Percentiles rank a stretch among this genome's conserved stretches.
Conservation (phyloP, 2,113 vertebrate genomes). For the Macrotus californicus region DNA sequence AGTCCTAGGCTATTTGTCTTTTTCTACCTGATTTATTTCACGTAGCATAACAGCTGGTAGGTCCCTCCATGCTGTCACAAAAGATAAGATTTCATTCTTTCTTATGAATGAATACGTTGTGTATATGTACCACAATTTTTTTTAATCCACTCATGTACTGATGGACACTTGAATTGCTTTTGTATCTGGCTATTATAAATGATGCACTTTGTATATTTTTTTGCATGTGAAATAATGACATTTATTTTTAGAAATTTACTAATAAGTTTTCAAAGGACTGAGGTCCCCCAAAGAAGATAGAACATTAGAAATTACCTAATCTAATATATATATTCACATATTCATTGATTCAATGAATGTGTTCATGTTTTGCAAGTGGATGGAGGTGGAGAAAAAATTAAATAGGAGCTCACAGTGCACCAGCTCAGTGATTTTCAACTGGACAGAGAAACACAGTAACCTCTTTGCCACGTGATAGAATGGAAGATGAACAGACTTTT, state of each 20-base stretch:
- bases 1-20: background rate
- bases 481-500: background rate
- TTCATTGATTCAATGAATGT: background rate
- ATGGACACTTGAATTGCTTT: background rate
- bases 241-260: constrained; percentile 19
- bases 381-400: background rate
- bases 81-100: background rate
- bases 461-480: background rate
- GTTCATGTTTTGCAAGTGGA: background rate
- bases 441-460: background rate
- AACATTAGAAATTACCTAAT: background rate
- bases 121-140: background rate
- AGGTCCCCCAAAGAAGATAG: background rate
- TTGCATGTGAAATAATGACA: background rate
- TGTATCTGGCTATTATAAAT: background rate
- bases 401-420: background rate
- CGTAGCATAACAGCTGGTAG: background rate
- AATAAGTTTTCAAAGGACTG: background rate
- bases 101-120: background rate
- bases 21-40: background rate
- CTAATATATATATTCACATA: background rate
- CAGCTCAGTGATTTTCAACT: background rate
- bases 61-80: background rate
- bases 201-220: background rate
- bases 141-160: background rate